These are phyloP conservation scores for Peromyscus eremicus DNA, from an alignment of 2,797 vertebrate genomes.

Conservation along the genomic window DNA sequence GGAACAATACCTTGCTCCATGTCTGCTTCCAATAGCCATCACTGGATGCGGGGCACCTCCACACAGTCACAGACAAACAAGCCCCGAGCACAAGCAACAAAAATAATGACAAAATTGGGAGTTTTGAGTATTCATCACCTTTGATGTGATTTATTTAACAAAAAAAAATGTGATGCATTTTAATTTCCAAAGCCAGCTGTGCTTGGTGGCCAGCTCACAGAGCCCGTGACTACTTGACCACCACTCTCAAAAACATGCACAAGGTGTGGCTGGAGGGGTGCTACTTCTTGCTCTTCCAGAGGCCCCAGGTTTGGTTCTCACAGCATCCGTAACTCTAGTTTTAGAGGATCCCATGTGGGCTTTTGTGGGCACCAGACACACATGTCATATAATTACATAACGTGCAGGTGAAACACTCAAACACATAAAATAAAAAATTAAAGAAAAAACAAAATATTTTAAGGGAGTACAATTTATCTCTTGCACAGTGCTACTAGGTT, in stretches of 20 bases:
- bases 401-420: neutral
- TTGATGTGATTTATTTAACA: neutral
- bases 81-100: neutral
- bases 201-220: neutral
- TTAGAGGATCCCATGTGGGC: too few relatives aligned
- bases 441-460: neutral
- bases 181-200: neutral
- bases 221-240: neutral
- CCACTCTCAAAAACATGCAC: neutral
- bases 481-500: neutral
- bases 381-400: neutral
- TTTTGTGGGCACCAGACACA: neutral
- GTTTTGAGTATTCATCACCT: neutral
- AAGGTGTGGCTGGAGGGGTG: neutral
- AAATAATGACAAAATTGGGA: neutral
- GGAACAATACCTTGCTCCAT: neutral
- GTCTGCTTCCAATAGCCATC: neutral
- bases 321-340: neutral
- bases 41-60: fast-evolving
- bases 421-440: neutral
- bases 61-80: neutral
- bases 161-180: neutral
- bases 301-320: neutral
- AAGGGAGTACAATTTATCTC: neutral
- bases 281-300: neutral